A percentile compares a stretch with the other conserved stretches of the same genome.
Conservation (phyloP, 2,888 invertebrate genomes). For the Tricholauxania praeusta region DNA sequence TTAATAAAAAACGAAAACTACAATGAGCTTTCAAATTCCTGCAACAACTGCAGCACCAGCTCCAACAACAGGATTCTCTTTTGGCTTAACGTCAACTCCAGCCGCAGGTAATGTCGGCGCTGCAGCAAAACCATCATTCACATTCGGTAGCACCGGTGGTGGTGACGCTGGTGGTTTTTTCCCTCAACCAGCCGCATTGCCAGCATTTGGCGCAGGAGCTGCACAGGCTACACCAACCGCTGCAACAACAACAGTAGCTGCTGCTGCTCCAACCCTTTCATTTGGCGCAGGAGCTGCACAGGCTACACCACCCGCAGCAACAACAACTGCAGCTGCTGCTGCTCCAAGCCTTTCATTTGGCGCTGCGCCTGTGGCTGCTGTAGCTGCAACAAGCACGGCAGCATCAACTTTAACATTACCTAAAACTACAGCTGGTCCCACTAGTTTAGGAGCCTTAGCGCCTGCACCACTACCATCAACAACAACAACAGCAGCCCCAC, state of each 20-base stretch:
- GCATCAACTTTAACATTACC: slow-evolving; percentile 37
- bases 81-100: slow-evolving; percentile 53
- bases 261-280: background rate
- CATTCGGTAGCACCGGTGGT: slow-evolving; percentile 36
- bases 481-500: slow-evolving; percentile 35
- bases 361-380: slow-evolving; percentile 42
- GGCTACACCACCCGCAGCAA: slow-evolving; percentile 20
- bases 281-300: slow-evolving; percentile 14
- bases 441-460: background rate
- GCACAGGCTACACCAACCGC: slow-evolving; percentile 28
- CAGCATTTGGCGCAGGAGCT: slow-evolving; percentile 6
- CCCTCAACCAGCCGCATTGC: slow-evolving; percentile 11
- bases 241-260: background rate
- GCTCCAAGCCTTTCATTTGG: background rate
- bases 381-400: slow-evolving; percentile 45
- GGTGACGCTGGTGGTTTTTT: slow-evolving; percentile 29
- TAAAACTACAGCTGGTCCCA: slow-evolving; percentile 17
- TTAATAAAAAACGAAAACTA: background rate
- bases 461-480: slow-evolving; percentile 25
- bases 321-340: background rate
- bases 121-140: slow-evolving; percentile 32
- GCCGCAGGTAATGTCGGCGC: slow-evolving; percentile 55
- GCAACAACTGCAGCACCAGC: slow-evolving; percentile 39
- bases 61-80: slow-evolving; percentile 38
- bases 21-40: slow-evolving; percentile 43